A percentile compares a stretch with the other conserved stretches of the same genome.
Conservation (phyloP, 2,888 invertebrate genomes). For the Gasteruption jaculator region DNA sequence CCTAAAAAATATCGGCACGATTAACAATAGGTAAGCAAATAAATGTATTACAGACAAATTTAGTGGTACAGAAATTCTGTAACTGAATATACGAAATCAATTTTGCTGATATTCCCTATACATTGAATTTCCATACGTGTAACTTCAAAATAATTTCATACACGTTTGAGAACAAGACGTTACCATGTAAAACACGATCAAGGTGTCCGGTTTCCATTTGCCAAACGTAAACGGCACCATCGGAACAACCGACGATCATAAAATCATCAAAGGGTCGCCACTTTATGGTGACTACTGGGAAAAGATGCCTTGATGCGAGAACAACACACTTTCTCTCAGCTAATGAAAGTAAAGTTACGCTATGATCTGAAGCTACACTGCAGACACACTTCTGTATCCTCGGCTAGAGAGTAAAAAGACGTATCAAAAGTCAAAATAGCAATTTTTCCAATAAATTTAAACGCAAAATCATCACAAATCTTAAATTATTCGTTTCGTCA, state of each 20-base stretch:
- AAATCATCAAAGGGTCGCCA: conserved; percentile 98
- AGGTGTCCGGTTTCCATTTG: conserved; percentile 99
- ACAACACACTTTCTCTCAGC: conserved; percentile 93
- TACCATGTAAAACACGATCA: conserved; percentile 89
- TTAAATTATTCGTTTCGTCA: too few relatives aligned
- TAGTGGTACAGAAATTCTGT: not conserved
- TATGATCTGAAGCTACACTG: conserved; percentile 96
- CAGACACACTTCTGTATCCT: conserved; percentile 92
- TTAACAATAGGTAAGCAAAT: not conserved
- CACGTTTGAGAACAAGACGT: conserved; percentile 26
- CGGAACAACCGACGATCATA: conserved; percentile 94
- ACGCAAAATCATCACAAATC: not conserved
- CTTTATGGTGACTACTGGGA: conserved; percentile 92
- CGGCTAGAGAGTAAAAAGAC: conserved; percentile 57
- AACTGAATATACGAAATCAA: not conserved
- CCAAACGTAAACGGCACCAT: conserved; percentile 98
- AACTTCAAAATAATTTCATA: conserved; percentile 9
- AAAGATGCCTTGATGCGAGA: conserved; percentile 88
- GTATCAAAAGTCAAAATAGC: conserved; percentile 4
- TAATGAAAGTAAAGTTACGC: conserved; percentile 88
- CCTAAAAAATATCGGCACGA: conserved; percentile 51
- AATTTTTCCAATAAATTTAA: not conserved
- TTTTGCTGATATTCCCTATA: too few relatives aligned
- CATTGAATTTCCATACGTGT: too few relatives aligned
- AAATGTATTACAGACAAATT: not conserved